A percentile compares a stretch with the other conserved stretches of the same genome.
Conservation (phyloP, 1,140 invertebrate genomes). For the Cydia splendana region DNA sequence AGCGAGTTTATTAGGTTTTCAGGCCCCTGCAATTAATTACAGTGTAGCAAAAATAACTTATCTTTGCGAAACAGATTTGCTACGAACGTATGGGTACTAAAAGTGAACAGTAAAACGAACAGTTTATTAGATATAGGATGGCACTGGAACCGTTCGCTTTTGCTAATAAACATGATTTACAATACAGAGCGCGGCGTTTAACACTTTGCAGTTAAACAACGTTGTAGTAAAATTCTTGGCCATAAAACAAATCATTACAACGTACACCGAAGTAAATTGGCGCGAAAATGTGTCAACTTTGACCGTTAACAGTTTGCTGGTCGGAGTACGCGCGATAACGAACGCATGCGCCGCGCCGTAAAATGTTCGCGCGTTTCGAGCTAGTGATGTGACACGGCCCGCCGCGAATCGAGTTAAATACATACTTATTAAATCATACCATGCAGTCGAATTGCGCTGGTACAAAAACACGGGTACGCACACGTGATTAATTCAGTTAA, state of each 20-base stretch:
- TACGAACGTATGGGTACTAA: constrained; percentile 29
- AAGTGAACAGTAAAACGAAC: constrained; percentile 11
- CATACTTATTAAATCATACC: constrained; percentile 26
- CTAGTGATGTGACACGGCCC: constrained; percentile 45
- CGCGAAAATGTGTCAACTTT: constrained; percentile 59
- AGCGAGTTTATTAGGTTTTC: constrained; percentile 7
- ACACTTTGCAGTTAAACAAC: constrained; percentile 39
- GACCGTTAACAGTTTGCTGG: constrained; percentile 38
- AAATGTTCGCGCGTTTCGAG: constrained; percentile 48
- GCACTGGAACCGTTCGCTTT: constrained; percentile 26
- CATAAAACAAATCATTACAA: constrained; percentile 41
- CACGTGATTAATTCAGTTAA: constrained; percentile 10
- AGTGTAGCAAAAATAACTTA: background rate
- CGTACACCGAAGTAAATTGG: constrained; percentile 49
- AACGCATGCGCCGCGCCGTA: constrained; percentile 57
- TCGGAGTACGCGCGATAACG: constrained; percentile 47
- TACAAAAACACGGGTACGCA: constrained; percentile 5
- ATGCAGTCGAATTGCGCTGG: constrained; percentile 7
- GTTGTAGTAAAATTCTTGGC: constrained; percentile 26
- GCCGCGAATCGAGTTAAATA: constrained; percentile 37
- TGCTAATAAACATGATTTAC: constrained; percentile 42
- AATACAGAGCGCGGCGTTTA: constrained; percentile 33
- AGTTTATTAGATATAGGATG: constrained; percentile 25
- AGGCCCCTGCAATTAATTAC: constrained; percentile 1
- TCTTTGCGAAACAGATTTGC: constrained; percentile 12